Conservation (phyloP, 2,888 invertebrate genomes). For the Rhingia campestris region DNA sequence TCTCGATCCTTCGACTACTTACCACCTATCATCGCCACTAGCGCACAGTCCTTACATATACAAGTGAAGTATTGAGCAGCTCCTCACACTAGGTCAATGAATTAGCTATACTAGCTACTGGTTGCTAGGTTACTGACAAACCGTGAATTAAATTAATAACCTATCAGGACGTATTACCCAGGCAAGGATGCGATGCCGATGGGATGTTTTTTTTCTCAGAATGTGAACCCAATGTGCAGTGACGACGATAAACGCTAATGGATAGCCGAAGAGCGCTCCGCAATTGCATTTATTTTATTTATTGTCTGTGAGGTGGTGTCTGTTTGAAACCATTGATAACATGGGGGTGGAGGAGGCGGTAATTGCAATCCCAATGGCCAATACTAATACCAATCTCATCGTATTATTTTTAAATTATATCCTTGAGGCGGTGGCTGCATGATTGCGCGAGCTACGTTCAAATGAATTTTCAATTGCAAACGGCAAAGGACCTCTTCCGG, state of each 20-base stretch:
- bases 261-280: conserved; percentile 52
- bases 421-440: conserved; percentile 48
- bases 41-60: conserved; percentile 4
- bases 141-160: conserved; percentile 67
- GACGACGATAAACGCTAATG: conserved; percentile 52
- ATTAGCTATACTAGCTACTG: conserved; percentile 9
- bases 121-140: conserved; percentile 28
- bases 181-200: neutral
- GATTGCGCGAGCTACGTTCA: conserved; percentile 45
- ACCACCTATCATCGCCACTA: conserved; percentile 48
- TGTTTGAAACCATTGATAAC: neutral
- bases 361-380: conserved; percentile 53
- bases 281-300: conserved; percentile 67
- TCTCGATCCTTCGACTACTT: conserved; percentile 49
- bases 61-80: too few species aligned
- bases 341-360: neutral
- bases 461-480: conserved; percentile 67
- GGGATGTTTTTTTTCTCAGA: neutral
- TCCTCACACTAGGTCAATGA: conserved; percentile 32
- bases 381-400: conserved; percentile 60
- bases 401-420: conserved; percentile 71
- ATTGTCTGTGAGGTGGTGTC: conserved; percentile 19
- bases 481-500: conserved; percentile 53
- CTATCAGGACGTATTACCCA: conserved; percentile 52
- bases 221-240: conserved; percentile 1